Evolutionary conservation across 1,140 invertebrate genomes (phyloP), one percentile per base, ranked within the genome.

Genomic region (Cyclina sinensis): DNA sequence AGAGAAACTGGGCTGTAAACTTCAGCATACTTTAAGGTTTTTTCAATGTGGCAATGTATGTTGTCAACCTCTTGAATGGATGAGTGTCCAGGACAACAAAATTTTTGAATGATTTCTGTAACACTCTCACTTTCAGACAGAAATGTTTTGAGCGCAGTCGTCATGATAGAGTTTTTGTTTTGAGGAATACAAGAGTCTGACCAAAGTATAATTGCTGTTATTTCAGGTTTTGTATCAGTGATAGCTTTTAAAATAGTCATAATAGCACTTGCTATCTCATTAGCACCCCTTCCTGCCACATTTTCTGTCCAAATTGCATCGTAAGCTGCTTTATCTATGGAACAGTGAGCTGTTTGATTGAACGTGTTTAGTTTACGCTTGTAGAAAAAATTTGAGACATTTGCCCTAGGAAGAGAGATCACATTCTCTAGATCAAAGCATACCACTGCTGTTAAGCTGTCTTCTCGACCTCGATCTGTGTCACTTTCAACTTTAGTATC

Each of bases 201-300:
- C 86, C 91, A 92, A 18, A 81, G 54, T 48, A 82, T 78, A 57
- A 92, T 4, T 51, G 70, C n/a, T 51, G 79, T 68, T 54, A 87
- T 32, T 51, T 74, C 24, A 21, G 86, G 74, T 65, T 89, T 21
- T 16, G 82, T 78, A 0, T 27, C n/a, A 3, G 89, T 30, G 48
- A 91, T 48, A 27, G 70, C 54, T 35, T 88, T 62, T 27, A 92
- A 51, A 48, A 91, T 81, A 59, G 21, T 78, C 12, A 91, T 32
- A 24, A 92, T 59, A 18, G 87, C 87, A 82, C 84, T 88, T 21
- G 86, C 89, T 30, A 91, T 93, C 43, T 92, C 90, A 78, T 90
- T 85, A 1, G 32, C 78, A 35, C 86, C 79, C 48, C 46, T 54
- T 9, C 81, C 86, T 46, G 73, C 74, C 27, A 84, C 9, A 18